phyloP scores from a whole-genome alignment of 2,797 vertebrate genomes.

The Hoplostethus mediterraneus region DNA sequence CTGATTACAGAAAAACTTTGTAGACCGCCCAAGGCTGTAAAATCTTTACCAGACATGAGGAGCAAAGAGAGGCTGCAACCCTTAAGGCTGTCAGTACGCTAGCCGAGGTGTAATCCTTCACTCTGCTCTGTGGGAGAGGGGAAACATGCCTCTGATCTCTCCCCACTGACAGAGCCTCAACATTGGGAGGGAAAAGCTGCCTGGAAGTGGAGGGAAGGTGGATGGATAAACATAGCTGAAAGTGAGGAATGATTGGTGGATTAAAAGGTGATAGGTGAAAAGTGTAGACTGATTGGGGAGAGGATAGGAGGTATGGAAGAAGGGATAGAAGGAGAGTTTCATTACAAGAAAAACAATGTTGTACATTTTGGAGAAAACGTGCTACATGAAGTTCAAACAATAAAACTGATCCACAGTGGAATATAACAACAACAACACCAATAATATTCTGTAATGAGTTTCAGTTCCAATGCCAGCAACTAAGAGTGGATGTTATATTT shows the following conservation, averaged over 20 bases:
- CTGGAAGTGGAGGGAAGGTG: neutral
- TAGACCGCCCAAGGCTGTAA: neutral
- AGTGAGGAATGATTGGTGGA: neutral
- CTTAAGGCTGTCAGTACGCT: neutral
- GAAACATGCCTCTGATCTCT: neutral
- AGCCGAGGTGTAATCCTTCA: neutral
- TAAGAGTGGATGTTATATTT: neutral
- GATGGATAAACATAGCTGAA: neutral
- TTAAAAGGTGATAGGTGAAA: neutral
- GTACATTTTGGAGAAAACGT: no score
- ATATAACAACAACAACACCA: no score
- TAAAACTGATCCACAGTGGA: no score
- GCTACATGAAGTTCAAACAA: no score
- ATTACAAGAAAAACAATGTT: no score
- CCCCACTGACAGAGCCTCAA: neutral
- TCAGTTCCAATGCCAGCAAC: neutral
- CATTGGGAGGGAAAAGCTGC: slow-evolving; percentile 10
- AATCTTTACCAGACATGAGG: neutral
- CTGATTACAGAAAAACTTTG: no score
- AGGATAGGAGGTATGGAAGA: no score
- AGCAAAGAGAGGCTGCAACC: neutral
- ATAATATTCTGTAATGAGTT: neutral
- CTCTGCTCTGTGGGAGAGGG: neutral
- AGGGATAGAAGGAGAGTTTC: no score
- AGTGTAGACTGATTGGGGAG: no score